Conservation (phyloP, 2,113 vertebrate genomes). For the Hippopotamus amphibius region DNA sequence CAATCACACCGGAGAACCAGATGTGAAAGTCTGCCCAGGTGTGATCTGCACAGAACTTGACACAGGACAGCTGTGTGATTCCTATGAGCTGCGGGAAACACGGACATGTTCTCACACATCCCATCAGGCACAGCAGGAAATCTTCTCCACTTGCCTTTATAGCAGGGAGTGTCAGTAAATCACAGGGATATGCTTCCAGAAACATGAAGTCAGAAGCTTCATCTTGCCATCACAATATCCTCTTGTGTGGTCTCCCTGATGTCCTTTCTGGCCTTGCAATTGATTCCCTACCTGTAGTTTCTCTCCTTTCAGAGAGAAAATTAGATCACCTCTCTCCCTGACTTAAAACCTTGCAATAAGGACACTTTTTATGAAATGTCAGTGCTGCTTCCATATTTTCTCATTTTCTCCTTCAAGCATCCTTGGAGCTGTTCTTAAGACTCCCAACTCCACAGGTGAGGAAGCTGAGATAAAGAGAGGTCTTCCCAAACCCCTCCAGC, state of each 20-base stretch:
- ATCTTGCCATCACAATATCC: not conserved
- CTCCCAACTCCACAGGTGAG: not conserved
- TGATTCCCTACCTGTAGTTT: not conserved
- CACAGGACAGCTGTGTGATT: not conserved
- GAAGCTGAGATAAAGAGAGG: not conserved
- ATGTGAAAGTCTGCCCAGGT: not conserved
- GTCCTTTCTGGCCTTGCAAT: rapidly evolving
- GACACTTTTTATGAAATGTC: not conserved
- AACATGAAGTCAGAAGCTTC: not conserved
- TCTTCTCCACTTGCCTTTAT: not conserved
- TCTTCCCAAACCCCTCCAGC: not conserved
- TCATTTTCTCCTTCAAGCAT: not conserved
- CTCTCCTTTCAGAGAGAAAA: not conserved
- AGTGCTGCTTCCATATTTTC: not conserved
- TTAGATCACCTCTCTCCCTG: not conserved
- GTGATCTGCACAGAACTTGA: not conserved
- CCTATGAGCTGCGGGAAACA: not conserved
- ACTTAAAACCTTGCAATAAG: not conserved
- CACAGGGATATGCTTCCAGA: not conserved
- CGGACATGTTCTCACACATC: not conserved
- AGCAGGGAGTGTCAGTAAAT: not conserved
- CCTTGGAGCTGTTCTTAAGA: not conserved
- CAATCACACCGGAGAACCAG: not conserved
- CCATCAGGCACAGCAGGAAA: not conserved
- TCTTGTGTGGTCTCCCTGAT: too few species aligned